Evolutionary conservation across 2,113 vertebrate genomes (phyloP), one percentile per base, ranked within the genome.

Genomic region (Podarcis muralis): DNA sequence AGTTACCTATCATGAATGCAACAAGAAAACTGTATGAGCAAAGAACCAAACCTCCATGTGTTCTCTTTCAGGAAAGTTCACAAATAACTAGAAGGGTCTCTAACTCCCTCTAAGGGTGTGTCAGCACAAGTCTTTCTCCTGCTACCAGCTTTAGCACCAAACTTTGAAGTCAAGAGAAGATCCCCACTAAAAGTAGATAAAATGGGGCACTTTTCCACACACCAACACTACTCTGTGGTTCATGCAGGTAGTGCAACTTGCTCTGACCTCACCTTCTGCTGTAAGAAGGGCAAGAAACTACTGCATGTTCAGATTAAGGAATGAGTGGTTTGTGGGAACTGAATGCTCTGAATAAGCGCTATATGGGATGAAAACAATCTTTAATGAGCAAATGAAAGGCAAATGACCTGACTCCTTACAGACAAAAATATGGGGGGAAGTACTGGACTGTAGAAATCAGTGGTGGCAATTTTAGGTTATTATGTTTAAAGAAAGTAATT

Each of bases 1-100:
- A 32, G 93, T 93, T 91, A 48, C 88, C 91, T 94, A 93, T 65
- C 91, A 2, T 43, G 85, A 92, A 82, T 20, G 91, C 94, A 94
- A 94, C 93, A 92, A 93, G 82, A 91, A 95, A 92, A 93, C 94
- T 92, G 91, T 91, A 90, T 88, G 94, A 93, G 92, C 93, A 93
- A 62, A 93, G 95, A 94, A 92, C 90, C 87, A 92, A 92, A 96
- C 62, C 68, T 85, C 0, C 95, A 91, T 77, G 94, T 95, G 91
- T 96, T 95, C 96, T 84, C n/a, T 94, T 94, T 93, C 94, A 97
- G 94, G 96, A 94, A 97, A 96, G 95, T 97, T 97, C 89, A 95
- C 96, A 95, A 94, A 88, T 95, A 94, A 86, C 81, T 94, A 90
- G 93, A 96, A 95, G 94, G 93, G 81, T 94, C 95, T 95, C 94